Conservation (phyloP, 2,113 vertebrate species). For the Ranitomeya variabilis region DNA sequence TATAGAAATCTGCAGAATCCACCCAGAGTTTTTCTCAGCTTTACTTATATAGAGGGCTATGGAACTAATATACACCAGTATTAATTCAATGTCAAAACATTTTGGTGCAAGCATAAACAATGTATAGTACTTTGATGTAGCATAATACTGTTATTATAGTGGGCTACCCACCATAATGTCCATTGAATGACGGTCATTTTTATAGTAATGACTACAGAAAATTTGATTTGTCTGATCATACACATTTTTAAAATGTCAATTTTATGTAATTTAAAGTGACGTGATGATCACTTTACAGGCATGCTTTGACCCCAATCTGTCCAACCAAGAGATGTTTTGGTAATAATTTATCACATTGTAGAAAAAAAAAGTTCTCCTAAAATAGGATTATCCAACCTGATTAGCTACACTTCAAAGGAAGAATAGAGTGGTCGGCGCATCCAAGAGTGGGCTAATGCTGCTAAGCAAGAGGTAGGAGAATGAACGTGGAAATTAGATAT, state of each 20-base stretch:
- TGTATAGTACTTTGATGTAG: too few species aligned
- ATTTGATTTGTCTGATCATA: background rate
- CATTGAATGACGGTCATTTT: too few species aligned
- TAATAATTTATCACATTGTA: background rate
- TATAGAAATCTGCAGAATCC: too few species aligned
- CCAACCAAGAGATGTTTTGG: background rate
- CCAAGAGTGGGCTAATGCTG: background rate
- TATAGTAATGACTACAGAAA: background rate
- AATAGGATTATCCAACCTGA: background rate
- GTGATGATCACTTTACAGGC: background rate
- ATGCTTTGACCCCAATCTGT: background rate
- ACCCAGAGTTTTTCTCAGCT: too few species aligned
- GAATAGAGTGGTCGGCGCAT: background rate
- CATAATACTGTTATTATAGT: too few species aligned
- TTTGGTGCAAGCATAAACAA: too few species aligned
- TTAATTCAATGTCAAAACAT: too few species aligned
- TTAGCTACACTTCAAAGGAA: slow-evolving; percentile 4
- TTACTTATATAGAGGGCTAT: too few species aligned
- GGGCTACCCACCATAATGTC: too few species aligned
- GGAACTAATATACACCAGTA: too few species aligned
- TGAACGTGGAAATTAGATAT: background rate
- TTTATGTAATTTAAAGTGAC: background rate
- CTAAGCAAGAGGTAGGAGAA: background rate
- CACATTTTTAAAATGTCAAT: too few species aligned
- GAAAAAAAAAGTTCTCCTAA: background rate